These are phyloP conservation scores for Heterotis niloticus DNA, from an alignment of 2,113 vertebrate genomes.

Conservation along the genomic window DNA sequence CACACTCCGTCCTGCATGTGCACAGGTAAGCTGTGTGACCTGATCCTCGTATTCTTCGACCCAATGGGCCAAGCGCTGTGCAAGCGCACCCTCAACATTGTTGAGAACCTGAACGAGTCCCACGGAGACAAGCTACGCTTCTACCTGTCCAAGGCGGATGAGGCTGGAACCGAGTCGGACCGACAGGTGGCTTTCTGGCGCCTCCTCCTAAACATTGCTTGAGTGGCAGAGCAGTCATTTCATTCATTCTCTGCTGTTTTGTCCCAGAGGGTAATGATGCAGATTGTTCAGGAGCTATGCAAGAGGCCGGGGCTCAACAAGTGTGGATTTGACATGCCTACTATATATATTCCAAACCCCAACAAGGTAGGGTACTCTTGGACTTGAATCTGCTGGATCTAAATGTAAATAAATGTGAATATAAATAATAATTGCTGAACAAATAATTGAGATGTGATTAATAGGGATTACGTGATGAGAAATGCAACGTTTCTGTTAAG, in stretches of 20 bases:
- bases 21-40: conserved; percentile 71
- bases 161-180: conserved; percentile 72
- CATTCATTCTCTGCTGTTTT: neutral
- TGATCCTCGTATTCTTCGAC: conserved; percentile 79
- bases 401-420: neutral
- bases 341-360: conserved; percentile 71
- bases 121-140: conserved; percentile 71
- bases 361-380: conserved; percentile 55
- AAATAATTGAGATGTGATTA: neutral
- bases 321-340: conserved; percentile 80
- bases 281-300: conserved; percentile 78
- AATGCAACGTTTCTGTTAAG: too few species aligned
- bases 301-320: conserved; percentile 77
- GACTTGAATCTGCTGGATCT: neutral
- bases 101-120: conserved; percentile 69
- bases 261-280: conserved; percentile 75
- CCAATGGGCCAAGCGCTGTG: conserved; percentile 80
- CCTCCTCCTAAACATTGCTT: neutral
- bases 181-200: conserved; percentile 59
- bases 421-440: neutral
- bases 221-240: neutral
- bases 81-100: conserved; percentile 76
- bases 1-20: neutral
- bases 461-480: neutral
- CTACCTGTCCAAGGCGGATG: conserved; percentile 76